These are phyloP conservation scores for Nemotelus nigrinus DNA, from an alignment of 2,888 invertebrate genomes.

Conservation along the genomic window DNA sequence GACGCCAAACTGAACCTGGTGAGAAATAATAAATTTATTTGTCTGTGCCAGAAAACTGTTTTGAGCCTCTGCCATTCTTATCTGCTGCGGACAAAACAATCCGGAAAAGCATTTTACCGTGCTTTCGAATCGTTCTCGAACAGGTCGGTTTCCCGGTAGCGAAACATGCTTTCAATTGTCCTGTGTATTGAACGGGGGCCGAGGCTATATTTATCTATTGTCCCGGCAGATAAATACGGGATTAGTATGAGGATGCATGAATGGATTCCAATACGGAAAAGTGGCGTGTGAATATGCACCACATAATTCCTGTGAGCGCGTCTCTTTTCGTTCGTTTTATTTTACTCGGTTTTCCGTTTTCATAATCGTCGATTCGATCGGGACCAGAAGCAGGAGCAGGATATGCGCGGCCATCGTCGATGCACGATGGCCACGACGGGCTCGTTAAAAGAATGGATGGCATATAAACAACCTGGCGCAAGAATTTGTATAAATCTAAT, in stretches of 20 bases:
- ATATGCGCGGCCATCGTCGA: too few relatives aligned
- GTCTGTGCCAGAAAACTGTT: not conserved
- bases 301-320: slow-evolving; percentile 46
- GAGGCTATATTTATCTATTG: slow-evolving; percentile 50
- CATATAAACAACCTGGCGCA: slow-evolving; percentile 47
- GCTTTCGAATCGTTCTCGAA: slow-evolving; percentile 10
- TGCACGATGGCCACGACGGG: not conserved
- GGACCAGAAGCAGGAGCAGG: not conserved
- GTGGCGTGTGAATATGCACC: slow-evolving; percentile 45
- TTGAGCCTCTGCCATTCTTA: not conserved
- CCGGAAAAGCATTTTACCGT: slow-evolving; percentile 11
- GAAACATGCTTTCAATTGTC: not conserved
- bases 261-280: slow-evolving; percentile 48
- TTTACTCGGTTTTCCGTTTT: slow-evolving; percentile 17
- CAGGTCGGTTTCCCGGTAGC: slow-evolving; percentile 34
- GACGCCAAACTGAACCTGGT: too few relatives aligned
- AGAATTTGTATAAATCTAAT: slow-evolving; percentile 51
- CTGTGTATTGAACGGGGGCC: slow-evolving; percentile 15
- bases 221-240: slow-evolving; percentile 51
- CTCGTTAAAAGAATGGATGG: slow-evolving; percentile 36
- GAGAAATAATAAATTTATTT: not conserved
- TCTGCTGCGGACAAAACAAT: slow-evolving; percentile 1
- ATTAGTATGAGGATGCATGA: slow-evolving; percentile 51
- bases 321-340: slow-evolving; percentile 44
- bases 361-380: slow-evolving; percentile 30